Conservation (phyloP, 2,797 vertebrate genomes). For the Adrianichthys oophorus region DNA sequence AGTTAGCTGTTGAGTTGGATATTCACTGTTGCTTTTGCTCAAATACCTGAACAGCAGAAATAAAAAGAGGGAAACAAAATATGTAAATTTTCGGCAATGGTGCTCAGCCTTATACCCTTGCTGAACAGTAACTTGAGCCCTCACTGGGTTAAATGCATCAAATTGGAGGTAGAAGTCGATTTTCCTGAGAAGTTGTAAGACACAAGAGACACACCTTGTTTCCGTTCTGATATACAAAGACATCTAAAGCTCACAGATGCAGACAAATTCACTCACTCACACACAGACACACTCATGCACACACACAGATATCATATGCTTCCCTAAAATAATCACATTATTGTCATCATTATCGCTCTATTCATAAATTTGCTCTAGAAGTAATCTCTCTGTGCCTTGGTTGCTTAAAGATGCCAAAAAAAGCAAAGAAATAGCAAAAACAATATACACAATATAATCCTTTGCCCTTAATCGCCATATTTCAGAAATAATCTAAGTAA, state of each 20-base stretch:
- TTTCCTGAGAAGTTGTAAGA: conserved; percentile 81
- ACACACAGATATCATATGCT: conserved; percentile 35
- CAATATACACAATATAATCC: conserved; percentile 61
- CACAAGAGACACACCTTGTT: conserved; percentile 65
- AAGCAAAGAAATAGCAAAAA: conserved; percentile 23
- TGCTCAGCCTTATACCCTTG: conserved; percentile 21
- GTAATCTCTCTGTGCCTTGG: conserved; percentile 63
- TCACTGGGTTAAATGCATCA: conserved; percentile 68
- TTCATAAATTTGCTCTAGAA: conserved; percentile 60
- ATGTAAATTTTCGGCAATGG: conserved; percentile 31
- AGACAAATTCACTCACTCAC: background rate
- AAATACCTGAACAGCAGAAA: conserved; percentile 52
- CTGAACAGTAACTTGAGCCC: conserved; percentile 67
- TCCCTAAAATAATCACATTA: conserved; percentile 64
- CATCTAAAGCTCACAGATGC: conserved; percentile 39
- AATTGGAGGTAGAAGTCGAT: conserved; percentile 84
- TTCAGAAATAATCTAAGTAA: conserved; percentile 66
- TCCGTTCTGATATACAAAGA: conserved; percentile 58
- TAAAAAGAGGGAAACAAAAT: conserved; percentile 37
- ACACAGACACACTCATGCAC: conserved; percentile 8
- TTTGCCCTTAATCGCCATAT: conserved; percentile 63
- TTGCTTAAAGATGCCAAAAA: conserved; percentile 45
- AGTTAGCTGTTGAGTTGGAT: conserved; percentile 56
- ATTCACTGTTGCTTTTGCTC: conserved; percentile 56
- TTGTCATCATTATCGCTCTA: conserved; percentile 48